Evolutionary conservation across 2,113 vertebrate genomes (phyloP).

Genomic region (Scalopus aquaticus): DNA sequence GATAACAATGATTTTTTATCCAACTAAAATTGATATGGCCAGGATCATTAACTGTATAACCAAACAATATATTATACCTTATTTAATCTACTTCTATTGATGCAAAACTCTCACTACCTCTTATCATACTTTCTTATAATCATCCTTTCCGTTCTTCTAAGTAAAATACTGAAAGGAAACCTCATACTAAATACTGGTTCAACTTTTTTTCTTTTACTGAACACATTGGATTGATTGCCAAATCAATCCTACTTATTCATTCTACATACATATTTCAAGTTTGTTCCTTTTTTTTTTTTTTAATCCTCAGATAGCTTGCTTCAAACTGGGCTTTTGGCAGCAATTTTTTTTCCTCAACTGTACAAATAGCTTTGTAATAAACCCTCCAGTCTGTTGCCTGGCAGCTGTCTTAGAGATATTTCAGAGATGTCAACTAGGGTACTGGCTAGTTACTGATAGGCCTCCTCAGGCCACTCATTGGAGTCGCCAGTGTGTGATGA

Average conservation of each 20-base stretch:
- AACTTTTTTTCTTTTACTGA: not conserved
- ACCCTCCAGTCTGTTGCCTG: not conserved
- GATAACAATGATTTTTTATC: conserved; percentile 36
- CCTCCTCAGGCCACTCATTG: not conserved
- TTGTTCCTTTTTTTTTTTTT: not conserved
- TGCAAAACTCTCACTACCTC: not conserved
- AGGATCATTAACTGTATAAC: not conserved
- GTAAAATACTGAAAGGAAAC: conserved; percentile 4
- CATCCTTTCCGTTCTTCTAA: not conserved
- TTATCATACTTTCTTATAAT: not conserved
- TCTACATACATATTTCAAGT: not conserved
- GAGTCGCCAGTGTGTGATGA: not conserved
- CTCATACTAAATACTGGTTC: not conserved
- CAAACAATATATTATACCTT: not conserved
- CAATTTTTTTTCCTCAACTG: not conserved
- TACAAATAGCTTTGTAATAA: not conserved
- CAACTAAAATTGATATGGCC: not conserved
- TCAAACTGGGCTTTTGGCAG: not conserved
- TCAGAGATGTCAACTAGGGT: not conserved
- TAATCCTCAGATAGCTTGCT: not conserved
- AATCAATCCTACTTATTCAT: conserved; percentile 15
- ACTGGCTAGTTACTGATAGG: not conserved
- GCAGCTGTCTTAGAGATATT: not conserved
- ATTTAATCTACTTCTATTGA: conserved; percentile 40
- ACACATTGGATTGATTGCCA: not conserved